phyloP scores from a whole-genome alignment of 2,113 vertebrate genomes.

The Microtus pennsylvanicus region DNA sequence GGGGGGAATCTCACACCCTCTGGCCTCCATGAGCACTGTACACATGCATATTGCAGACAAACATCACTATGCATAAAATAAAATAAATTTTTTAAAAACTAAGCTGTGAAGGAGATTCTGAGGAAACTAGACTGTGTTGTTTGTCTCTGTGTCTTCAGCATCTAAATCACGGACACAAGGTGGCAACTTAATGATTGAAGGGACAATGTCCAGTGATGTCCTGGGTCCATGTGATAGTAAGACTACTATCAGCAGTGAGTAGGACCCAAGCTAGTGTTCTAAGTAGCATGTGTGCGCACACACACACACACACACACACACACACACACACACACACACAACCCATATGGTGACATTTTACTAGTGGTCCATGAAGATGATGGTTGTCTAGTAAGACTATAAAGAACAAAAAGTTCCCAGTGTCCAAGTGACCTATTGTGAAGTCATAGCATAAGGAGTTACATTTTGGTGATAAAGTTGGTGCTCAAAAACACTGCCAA shows the following conservation, averaged over 20 bases:
- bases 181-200: too few relatives aligned
- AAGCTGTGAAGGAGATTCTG: neutral
- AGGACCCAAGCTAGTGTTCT: neutral
- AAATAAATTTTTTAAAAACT: neutral
- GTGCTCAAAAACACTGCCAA: neutral
- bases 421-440: neutral
- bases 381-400: neutral
- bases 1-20: neutral
- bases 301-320: too few relatives aligned
- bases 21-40: neutral
- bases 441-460: neutral
- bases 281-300: too few relatives aligned
- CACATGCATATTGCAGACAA: neutral
- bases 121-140: neutral
- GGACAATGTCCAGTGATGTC: neutral
- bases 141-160: neutral
- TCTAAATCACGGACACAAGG: neutral
- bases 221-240: neutral
- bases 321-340: too few relatives aligned
- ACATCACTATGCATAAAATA: neutral
- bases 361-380: too few relatives aligned
- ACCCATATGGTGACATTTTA: neutral
- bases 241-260: neutral
- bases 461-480: neutral
- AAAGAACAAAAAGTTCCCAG: neutral